Evolutionary conservation across 1,140 invertebrate species (phyloP), one percentile per base, ranked within the genome.

Genomic region (Platorchestia sp.): DNA sequence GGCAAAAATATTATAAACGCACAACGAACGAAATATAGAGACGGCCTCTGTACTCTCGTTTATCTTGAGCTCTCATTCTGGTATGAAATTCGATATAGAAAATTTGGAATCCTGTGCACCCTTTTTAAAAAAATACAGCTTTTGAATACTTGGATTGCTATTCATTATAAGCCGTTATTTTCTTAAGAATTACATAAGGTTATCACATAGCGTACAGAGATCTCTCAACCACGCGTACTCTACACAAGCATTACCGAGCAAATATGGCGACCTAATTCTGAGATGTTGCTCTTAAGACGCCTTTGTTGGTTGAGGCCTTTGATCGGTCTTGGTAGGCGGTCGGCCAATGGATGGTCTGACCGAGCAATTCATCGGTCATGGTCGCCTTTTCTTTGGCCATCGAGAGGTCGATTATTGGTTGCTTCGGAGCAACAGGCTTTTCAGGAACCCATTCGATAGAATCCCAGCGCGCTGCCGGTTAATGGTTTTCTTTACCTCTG

Each of bases 341-440:
- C 19, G 47, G 27, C 10, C 59, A 36, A 75, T 36, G 59, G 59
- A 75, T 27, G 87, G 6, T 41, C n/a, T 41, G 87, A 89, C 87
- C 87, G 41, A 89, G 87, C n/a, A 89, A 89, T 89, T 42, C 41
- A 89, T 89, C 87, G 43, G n/a, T 89, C 87, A 89, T 42, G 43
- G 87, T 89, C 14, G 43, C 41, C 87, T 89, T 89, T 89, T 89
- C 87, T 89, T 42, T 43, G 41, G 87, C 43, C 43, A 89, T 89
- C 43, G 87, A 89, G 41, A 42, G 87, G 87, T 89, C 87, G 87
- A 89, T 89, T 89, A 89, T 89, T 89, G 87, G 87, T 41, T 42
- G n/a, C 87, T 44, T 89, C 87, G 22, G 14, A 89, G 87, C 87
- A 89, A 89, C 87, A 89, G 87, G 87, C 87, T 89, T 43, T 44